phyloP scores from a whole-genome alignment of 2,797 vertebrate genomes.

The Hoplostethus mediterraneus region DNA sequence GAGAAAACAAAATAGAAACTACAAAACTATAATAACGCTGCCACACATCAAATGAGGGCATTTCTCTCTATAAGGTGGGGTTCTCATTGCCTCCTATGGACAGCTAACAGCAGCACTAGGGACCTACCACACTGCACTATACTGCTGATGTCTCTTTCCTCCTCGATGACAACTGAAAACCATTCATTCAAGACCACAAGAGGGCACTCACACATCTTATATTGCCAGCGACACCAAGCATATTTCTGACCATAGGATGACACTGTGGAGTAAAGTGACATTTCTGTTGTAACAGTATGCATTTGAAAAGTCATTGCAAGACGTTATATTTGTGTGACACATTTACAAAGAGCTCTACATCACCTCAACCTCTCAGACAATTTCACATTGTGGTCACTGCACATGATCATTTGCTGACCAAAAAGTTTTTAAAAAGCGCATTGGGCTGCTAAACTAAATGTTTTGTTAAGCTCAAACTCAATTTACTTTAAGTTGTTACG shows the following conservation, averaged over 20 bases:
- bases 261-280: background rate
- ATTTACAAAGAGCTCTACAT: no score
- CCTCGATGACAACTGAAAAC: no score
- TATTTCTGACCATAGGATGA: conserved; percentile 5
- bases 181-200: conserved; percentile 55
- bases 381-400: background rate
- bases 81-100: no score
- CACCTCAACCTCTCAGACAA: no score
- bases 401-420: background rate
- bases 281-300: background rate
- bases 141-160: background rate
- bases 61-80: no score
- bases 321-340: conserved; percentile 15
- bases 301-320: conserved; percentile 5
- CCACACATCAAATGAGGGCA: no score
- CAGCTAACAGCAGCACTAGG: no score
- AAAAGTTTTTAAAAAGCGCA: background rate
- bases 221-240: background rate
- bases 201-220: conserved; percentile 41
- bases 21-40: no score
- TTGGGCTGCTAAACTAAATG: background rate
- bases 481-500: conserved; percentile 48
- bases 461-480: conserved; percentile 19
- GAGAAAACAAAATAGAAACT: no score
- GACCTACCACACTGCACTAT: no score